Percentiles rank a stretch among this genome's conserved stretches.
These are phyloP conservation scores for Luperina nickerlii DNA, from an alignment of 2,888 invertebrate genomes.

Conservation along the genomic window DNA sequence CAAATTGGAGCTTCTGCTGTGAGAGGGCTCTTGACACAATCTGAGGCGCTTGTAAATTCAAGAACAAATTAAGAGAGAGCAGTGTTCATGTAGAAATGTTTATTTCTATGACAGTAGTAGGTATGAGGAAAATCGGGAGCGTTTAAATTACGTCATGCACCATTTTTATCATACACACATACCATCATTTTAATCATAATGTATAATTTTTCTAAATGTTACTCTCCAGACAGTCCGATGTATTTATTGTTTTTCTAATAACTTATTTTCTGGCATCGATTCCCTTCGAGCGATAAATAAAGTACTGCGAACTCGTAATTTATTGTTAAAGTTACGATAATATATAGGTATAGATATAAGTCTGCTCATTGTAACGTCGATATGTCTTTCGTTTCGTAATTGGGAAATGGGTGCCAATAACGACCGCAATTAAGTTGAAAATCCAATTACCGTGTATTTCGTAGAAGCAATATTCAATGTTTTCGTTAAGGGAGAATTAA, in stretches of 20 bases:
- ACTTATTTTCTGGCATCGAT: not conserved
- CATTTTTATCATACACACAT: not conserved
- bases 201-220: not conserved
- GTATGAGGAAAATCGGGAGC: not conserved
- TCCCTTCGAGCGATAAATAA: not conserved
- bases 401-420: not conserved
- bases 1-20: constrained; percentile 77
- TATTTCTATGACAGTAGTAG: not conserved
- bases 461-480: not conserved
- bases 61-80: constrained; percentile 59
- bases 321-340: not conserved
- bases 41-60: constrained; percentile 79
- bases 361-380: no score
- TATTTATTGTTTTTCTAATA: not conserved
- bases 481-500: not conserved
- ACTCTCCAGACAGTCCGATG: not conserved
- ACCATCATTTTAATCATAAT: not conserved
- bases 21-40: constrained; percentile 78
- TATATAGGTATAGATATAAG: not conserved
- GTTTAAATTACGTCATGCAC: not conserved
- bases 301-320: not conserved
- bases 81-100: constrained; percentile 3
- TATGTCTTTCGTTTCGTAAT: not conserved
- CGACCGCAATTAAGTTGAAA: not conserved
- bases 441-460: not conserved